A percentile compares a stretch with the other conserved stretches of the same genome.
phyloP scores from a whole-genome alignment of 1,140 invertebrate species.

The Bombus consobrinus region DNA sequence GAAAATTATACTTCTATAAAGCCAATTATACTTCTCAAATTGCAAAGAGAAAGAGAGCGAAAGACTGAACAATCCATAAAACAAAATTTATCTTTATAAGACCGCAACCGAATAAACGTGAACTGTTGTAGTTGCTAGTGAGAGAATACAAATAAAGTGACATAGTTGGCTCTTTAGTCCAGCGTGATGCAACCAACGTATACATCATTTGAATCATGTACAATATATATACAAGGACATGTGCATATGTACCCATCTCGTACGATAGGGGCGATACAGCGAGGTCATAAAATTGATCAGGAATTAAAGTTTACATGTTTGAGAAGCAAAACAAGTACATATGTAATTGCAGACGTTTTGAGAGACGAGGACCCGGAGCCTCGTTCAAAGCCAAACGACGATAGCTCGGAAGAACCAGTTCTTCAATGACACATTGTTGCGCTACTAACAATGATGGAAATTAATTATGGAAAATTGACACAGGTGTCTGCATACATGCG shows the following conservation, averaged over 20 bases:
- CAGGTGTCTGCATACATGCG: background rate
- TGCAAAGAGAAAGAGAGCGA: too few relatives aligned
- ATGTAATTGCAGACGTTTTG: background rate
- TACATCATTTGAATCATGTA: background rate
- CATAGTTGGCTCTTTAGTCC: constrained; percentile 1
- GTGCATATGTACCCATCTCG: background rate
- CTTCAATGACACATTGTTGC: background rate
- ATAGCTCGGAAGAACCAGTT: background rate
- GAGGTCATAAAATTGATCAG: background rate
- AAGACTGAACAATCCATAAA: too few relatives aligned
- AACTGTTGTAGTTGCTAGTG: background rate
- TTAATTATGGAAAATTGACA: background rate
- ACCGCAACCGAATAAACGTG: too few relatives aligned
- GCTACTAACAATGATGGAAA: background rate
- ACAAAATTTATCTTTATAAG: background rate
- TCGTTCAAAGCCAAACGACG: background rate
- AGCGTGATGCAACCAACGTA: background rate
- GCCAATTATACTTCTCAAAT: background rate
- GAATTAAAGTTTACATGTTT: background rate
- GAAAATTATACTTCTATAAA: background rate
- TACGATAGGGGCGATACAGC: constrained; percentile 8
- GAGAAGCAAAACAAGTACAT: background rate
- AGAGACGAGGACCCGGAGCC: background rate
- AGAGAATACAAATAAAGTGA: background rate
- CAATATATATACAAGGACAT: background rate